These are phyloP conservation scores for Ammodytes dubius DNA, from an alignment of 2,113 vertebrate genomes.

Conservation along the genomic window DNA sequence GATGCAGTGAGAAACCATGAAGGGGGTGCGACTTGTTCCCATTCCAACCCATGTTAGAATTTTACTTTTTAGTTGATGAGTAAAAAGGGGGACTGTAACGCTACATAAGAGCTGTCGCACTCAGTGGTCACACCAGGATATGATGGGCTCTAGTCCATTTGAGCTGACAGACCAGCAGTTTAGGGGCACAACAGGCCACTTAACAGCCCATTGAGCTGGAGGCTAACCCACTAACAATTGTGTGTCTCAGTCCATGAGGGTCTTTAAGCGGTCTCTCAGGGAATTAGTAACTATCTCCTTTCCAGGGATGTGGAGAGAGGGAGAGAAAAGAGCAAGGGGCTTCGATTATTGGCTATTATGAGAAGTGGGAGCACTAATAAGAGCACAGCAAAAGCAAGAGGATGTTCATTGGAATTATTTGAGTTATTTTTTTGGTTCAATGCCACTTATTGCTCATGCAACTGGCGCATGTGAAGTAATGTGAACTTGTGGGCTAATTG, in stretches of 20 bases:
- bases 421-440: too few relatives aligned
- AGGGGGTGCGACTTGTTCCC: neutral
- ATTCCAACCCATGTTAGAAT: neutral
- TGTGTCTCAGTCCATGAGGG: slow-evolving; percentile 36
- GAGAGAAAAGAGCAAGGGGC: slow-evolving; percentile 15
- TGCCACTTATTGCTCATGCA: neutral
- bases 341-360: slow-evolving; percentile 12
- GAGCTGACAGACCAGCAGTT: slow-evolving; percentile 36
- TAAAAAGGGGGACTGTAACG: neutral
- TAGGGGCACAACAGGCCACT: slow-evolving; percentile 40
- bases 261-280: slow-evolving; percentile 57
- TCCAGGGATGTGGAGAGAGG: neutral
- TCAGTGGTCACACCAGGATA: slow-evolving; percentile 42
- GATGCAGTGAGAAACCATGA: neutral
- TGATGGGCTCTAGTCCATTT: slow-evolving; percentile 33
- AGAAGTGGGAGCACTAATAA: neutral
- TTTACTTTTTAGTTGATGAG: too few relatives aligned
- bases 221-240: slow-evolving; percentile 58
- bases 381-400: neutral
- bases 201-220: slow-evolving; percentile 47
- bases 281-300: slow-evolving; percentile 36
- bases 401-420: too few relatives aligned
- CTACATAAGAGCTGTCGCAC: slow-evolving; percentile 8
- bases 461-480: neutral
- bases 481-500: neutral